Evolutionary conservation across 2,113 vertebrate species (phyloP), one percentile per base, ranked within the genome.

Genomic region (Leptobrachium ailaonicum): DNA sequence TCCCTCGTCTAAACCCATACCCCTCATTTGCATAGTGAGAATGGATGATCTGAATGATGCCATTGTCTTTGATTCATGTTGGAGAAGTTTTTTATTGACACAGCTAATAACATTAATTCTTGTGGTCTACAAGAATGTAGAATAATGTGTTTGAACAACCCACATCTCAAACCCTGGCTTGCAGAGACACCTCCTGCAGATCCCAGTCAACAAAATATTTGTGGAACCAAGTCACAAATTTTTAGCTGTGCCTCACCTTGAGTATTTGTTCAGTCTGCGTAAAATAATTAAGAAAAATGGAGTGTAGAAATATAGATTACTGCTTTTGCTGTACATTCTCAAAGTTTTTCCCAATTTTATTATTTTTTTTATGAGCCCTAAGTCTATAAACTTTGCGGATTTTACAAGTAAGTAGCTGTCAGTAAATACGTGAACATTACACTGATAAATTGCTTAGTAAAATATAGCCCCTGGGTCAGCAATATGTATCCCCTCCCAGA

Each of bases 71-170:
- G 53, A 32, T 14, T 62, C 54, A 13, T 72, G 50, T 11, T 47
- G 58, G 41, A 78, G 45, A 45, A 78, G 60, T 62, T 62, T 44
- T 42, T 58, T 78, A 78, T 71, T 78, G 67, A 70, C 76, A 70
- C 20, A 71, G 76, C 76, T 70, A 77, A 62, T 70, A 71, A 78
- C 75, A 70, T 77, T 77, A 56, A 77, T 77, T 77, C 75, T 78
- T 78, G 76, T 71, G 76, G 76, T 78, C 67, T 40, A 6, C 11
- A 78, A 71, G 76, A 78, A 78, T 78, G 76, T 40, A 13, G 67
- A 53, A 43, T 43, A 76, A 78, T 78, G 77, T 72, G 77, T 79
- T 72, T 71, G 77, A 71, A 79, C 77, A 71, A 43, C 58, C 32
- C 43, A 41, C 7, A 64, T 66, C 44, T 71, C 42, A 20, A 47